These are phyloP conservation scores for Podiceps cristatus DNA, from an alignment of 2,113 vertebrate genomes.

Conservation along the genomic window DNA sequence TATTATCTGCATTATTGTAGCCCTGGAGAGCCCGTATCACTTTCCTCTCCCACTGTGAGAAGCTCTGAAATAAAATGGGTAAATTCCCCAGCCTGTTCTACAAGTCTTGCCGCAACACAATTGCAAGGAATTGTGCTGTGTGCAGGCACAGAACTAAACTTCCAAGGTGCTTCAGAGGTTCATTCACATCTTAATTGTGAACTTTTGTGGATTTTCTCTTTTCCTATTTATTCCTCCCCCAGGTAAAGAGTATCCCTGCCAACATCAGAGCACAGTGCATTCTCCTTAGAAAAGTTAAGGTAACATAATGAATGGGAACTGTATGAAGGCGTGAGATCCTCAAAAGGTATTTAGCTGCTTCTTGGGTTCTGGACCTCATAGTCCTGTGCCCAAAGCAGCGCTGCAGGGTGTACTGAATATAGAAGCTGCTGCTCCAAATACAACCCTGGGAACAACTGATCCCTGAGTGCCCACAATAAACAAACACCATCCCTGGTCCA, in stretches of 20 bases:
- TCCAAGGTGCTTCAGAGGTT: background rate
- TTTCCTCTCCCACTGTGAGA: accelerated
- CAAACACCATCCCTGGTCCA: accelerated
- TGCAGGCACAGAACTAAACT: background rate
- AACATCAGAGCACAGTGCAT: background rate
- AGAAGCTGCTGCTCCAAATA: background rate
- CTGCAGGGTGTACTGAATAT: accelerated
- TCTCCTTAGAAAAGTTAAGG: background rate
- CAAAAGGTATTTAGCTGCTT: background rate
- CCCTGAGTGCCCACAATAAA: background rate
- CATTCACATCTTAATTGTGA: accelerated
- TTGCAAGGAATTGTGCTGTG: accelerated
- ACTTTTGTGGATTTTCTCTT: background rate
- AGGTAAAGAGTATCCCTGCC: background rate
- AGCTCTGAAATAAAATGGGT: accelerated
- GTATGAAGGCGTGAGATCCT: accelerated
- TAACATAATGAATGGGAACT: accelerated
- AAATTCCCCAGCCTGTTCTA: background rate
- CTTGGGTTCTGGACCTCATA: accelerated
- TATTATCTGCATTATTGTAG: accelerated
- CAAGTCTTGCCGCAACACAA: accelerated
- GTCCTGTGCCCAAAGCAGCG: background rate
- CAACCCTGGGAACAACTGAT: accelerated
- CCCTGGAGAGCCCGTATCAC: accelerated
- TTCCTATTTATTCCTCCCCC: background rate